Conservation (phyloP, 2,113 vertebrate species). For the Proterorhinus semilunaris region DNA sequence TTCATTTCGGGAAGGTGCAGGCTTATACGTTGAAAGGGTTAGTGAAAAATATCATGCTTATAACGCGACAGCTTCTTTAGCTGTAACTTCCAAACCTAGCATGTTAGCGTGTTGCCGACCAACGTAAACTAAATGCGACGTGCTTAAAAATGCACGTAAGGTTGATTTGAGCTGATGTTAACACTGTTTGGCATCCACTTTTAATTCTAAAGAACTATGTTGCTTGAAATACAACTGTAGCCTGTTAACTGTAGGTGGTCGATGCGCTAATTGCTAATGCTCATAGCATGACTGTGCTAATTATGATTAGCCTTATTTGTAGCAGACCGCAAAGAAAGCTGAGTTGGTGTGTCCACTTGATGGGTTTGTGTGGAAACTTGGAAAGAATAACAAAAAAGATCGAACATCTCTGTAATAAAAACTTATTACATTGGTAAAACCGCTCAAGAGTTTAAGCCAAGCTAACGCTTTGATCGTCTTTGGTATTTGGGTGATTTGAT, state of each 20-base stretch:
- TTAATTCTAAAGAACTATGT: accelerated
- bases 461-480: too few relatives aligned
- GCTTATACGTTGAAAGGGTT: not conserved
- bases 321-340: slow-evolving; percentile 2
- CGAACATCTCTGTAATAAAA: not conserved
- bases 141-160: not conserved
- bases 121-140: slow-evolving; percentile 42
- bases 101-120: slow-evolving; percentile 18
- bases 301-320: slow-evolving; percentile 25
- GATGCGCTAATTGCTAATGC: slow-evolving; percentile 32
- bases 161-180: not conserved
- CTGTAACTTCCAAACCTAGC: slow-evolving; percentile 33
- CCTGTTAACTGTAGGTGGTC: not conserved
- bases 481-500: too few relatives aligned
- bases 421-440: too few relatives aligned
- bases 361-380: not conserved
- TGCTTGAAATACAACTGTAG: not conserved
- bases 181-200: not conserved
- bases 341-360: slow-evolving; percentile 36
- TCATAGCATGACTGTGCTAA: slow-evolving; percentile 58
- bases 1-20: accelerated
- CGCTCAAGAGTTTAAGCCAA: too few relatives aligned
- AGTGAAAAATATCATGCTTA: slow-evolving; percentile 1
- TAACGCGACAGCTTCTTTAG: slow-evolving; percentile 17
- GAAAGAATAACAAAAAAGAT: not conserved